A percentile compares a stretch with the other conserved stretches of the same genome.
Conservation (phyloP, 2,797 vertebrate genomes). For the Kryptopterus vitreolus region DNA sequence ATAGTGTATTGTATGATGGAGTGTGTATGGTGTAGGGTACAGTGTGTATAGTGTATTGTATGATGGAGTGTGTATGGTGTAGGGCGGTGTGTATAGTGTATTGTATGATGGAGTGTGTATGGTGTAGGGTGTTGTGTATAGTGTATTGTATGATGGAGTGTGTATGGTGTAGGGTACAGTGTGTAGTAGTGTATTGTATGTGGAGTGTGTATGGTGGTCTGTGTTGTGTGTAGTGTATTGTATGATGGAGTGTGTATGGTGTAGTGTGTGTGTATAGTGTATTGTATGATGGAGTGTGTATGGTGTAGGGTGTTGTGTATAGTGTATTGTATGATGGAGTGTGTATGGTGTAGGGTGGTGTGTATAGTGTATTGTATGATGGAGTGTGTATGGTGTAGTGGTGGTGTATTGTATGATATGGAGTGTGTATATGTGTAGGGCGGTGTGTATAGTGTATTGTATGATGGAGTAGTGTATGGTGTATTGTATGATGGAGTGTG, state of each 20-base stretch:
- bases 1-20: not conserved
- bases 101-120: not conserved
- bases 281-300: too few species aligned
- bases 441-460: not conserved
- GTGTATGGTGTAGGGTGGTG: not conserved
- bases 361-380: not conserved
- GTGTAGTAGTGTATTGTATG: too few species aligned
- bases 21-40: not conserved
- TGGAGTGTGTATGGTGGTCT: rapidly evolving
- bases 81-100: not conserved
- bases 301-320: not conserved
- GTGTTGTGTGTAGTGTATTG: not conserved
- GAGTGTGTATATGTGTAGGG: not conserved
- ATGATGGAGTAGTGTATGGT: not conserved
- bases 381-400: not conserved
- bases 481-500: too few species aligned
- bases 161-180: not conserved
- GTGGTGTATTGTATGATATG: not conserved
- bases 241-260: not conserved
- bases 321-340: not conserved
- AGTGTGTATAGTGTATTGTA: not conserved
- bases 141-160: not conserved
- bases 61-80: not conserved
- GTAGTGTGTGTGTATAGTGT: not conserved
- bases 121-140: not conserved